phyloP scores from a whole-genome alignment of 2,797 vertebrate species.

The Atherinosoma microstoma region DNA sequence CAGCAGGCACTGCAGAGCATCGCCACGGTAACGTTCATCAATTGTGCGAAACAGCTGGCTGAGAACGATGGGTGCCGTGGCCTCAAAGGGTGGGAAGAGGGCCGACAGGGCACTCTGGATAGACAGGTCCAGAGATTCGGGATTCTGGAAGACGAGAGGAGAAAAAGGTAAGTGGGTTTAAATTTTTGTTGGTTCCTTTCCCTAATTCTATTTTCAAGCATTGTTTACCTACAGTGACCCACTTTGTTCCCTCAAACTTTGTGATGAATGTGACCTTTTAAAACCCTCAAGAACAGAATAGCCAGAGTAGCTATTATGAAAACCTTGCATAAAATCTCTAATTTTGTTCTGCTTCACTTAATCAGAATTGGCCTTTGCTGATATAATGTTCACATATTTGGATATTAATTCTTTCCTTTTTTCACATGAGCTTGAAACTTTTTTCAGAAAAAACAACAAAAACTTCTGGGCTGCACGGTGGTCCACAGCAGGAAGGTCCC shows the following conservation, averaged over 20 bases:
- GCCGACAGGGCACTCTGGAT: conserved; percentile 90
- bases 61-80: conserved; percentile 90
- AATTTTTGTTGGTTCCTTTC: neutral
- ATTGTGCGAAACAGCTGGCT: conserved; percentile 94
- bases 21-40: conserved; percentile 90
- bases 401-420: too few relatives aligned
- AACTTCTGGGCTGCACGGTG: neutral
- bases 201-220: neutral
- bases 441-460: neutral
- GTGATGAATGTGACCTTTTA: too few relatives aligned
- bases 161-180: neutral
- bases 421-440: too few relatives aligned
- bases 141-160: conserved; percentile 79
- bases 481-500: neutral
- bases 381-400: too few relatives aligned
- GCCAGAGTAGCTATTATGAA: too few relatives aligned
- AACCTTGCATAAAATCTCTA: too few relatives aligned
- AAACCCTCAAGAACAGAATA: too few relatives aligned
- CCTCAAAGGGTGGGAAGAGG: conserved; percentile 93
- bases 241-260: too few relatives aligned
- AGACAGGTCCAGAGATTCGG: conserved; percentile 88
- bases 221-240: too few relatives aligned
- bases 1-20: conserved; percentile 91
- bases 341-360: too few relatives aligned
- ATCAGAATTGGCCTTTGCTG: too few relatives aligned